These are phyloP conservation scores for Leucophora obtusa DNA, from an alignment of 2,888 invertebrate genomes.

Conservation along the genomic window DNA sequence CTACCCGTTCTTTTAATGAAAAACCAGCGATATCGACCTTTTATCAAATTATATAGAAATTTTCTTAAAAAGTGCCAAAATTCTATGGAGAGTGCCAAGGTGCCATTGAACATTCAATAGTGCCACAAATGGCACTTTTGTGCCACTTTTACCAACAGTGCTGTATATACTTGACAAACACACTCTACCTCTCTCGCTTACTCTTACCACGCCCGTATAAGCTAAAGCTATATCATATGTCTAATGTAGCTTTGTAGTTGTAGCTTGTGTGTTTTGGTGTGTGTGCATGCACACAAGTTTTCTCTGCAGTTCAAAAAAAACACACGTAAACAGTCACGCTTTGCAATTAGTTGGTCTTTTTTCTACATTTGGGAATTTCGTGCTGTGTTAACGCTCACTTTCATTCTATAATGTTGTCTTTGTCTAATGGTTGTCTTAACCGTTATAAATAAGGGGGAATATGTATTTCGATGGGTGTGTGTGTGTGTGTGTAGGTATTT, in stretches of 20 bases:
- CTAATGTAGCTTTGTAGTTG: conserved; percentile 68
- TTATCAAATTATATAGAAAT: too few species aligned
- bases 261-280: conserved; percentile 27
- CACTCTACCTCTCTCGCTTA: conserved; percentile 23
- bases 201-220: conserved; percentile 63
- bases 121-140: too few species aligned
- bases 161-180: not conserved
- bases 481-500: not conserved
- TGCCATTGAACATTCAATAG: too few species aligned
- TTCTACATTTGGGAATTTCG: conserved; percentile 75
- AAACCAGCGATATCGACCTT: too few species aligned
- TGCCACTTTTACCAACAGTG: too few species aligned
- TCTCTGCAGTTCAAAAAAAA: not conserved
- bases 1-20: too few species aligned
- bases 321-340: conserved; percentile 71
- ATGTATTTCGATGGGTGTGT: not conserved
- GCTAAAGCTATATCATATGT: conserved; percentile 35
- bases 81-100: too few species aligned
- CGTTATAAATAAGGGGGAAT: conserved; percentile 61
- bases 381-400: conserved; percentile 31
- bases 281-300: not conserved
- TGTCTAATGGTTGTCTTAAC: conserved; percentile 61
- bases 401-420: conserved; percentile 51
- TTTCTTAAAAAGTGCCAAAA: too few species aligned
- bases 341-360: conserved; percentile 76